Evolutionary conservation across 2,113 vertebrate genomes (phyloP).

Genomic region (Vanacampus margaritifer): DNA sequence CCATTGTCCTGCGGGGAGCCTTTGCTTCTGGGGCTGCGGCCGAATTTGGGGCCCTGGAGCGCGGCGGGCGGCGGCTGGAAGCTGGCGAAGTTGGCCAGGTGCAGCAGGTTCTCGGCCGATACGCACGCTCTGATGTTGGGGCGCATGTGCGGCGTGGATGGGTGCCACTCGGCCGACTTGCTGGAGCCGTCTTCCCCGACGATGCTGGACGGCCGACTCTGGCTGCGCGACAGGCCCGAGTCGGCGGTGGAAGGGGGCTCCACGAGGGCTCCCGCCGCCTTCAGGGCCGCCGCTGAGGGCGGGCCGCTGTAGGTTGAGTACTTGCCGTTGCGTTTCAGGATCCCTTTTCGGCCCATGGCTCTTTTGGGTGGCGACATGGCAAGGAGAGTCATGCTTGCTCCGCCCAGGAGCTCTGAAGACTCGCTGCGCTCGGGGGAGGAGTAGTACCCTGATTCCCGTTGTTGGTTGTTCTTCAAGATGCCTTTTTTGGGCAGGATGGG

Average conservation of each 20-base stretch:
- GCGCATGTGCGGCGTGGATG: constrained; percentile 58
- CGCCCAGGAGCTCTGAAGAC: constrained; percentile 87
- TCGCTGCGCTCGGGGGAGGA: constrained; percentile 95
- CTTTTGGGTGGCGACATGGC: constrained; percentile 67
- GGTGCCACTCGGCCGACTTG: constrained; percentile 78
- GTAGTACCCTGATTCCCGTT: constrained; percentile 92
- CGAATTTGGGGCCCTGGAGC: constrained; percentile 81
- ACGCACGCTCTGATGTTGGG: constrained; percentile 88
- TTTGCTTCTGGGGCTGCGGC: constrained; percentile 71
- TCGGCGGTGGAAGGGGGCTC: constrained; percentile 66
- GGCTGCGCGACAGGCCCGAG: constrained; percentile 84
- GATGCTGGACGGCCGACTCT: constrained; percentile 87
- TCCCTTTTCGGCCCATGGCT: constrained; percentile 81
- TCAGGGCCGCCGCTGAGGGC: constrained; percentile 50
- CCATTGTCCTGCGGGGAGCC: constrained; percentile 81
- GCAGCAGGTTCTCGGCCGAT: constrained; percentile 93
- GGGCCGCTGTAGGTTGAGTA: constrained; percentile 78
- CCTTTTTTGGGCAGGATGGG: constrained; percentile 92
- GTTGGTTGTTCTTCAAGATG: constrained; percentile 94
- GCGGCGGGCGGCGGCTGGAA: constrained; percentile 77
- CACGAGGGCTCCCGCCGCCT: constrained; percentile 48
- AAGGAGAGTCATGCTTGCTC: constrained; percentile 59
- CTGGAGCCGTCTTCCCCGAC: constrained; percentile 84
- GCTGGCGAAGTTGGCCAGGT: constrained; percentile 78
- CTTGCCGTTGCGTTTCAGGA: constrained; percentile 92